Conservation (phyloP, 2,797 vertebrate genomes). For the Vespertilio murinus region DNA sequence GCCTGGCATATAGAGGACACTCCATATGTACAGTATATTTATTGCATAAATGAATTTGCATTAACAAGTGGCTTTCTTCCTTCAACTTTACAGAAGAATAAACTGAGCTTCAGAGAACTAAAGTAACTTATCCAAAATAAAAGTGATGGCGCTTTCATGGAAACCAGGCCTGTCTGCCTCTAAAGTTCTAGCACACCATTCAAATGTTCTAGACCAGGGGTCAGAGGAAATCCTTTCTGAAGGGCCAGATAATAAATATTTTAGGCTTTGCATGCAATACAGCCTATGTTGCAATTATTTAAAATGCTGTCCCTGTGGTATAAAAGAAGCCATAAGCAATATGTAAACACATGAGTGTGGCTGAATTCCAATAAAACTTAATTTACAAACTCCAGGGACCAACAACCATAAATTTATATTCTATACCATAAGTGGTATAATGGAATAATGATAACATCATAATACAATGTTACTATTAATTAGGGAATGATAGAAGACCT, state of each 20-base stretch:
- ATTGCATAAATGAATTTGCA: not conserved
- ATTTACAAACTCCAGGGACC: conserved; percentile 23
- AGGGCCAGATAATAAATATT: not conserved
- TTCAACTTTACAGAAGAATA: conserved; percentile 14
- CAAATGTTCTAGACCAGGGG: not conserved
- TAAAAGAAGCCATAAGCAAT: not conserved
- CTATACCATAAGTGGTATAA: not conserved
- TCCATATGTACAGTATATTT: not conserved
- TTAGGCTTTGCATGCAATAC: not conserved
- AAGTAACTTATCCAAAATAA: not conserved
- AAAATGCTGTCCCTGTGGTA: not conserved
- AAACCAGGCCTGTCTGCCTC: not conserved
- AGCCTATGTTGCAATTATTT: not conserved
- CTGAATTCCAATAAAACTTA: not conserved
- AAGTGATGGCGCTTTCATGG: not conserved
- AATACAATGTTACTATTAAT: not conserved
- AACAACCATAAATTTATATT: not conserved
- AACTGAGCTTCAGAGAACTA: conserved; percentile 16
- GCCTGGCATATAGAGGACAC: not conserved
- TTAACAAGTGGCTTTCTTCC: not conserved
- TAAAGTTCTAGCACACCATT: not conserved
- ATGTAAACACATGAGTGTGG: not conserved
- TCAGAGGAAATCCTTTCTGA: not conserved
- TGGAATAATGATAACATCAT: not conserved
- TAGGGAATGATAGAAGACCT: not conserved